A percentile compares a stretch with the other conserved stretches of the same genome.
phyloP scores from a whole-genome alignment of 2,888 invertebrate species.

The Lithophane leautieri region DNA sequence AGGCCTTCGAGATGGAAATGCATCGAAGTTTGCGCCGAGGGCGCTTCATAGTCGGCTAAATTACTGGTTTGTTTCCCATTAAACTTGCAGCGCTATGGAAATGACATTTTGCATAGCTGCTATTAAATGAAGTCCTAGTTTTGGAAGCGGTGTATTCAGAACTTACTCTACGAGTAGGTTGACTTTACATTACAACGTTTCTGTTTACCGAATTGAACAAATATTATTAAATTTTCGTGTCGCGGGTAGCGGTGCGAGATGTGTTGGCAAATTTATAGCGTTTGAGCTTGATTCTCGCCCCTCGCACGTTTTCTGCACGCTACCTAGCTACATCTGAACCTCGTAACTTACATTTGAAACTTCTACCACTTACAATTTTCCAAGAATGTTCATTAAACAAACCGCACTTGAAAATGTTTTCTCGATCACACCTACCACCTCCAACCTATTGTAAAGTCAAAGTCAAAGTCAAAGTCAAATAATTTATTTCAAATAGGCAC shows the following conservation, averaged over 20 bases:
- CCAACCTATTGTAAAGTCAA: not conserved
- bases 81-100: constrained; percentile 64
- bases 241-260: constrained; percentile 67
- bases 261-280: constrained; percentile 76
- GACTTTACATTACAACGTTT: not conserved
- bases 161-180: not conserved
- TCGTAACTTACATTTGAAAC: constrained; percentile 71
- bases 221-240: constrained; percentile 65
- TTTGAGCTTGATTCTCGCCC: constrained; percentile 69
- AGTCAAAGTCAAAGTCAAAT: no score
- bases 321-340: constrained; percentile 65
- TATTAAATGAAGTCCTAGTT: constrained; percentile 24
- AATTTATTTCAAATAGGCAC: no score
- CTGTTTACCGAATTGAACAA: constrained; percentile 20
- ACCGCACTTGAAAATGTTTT: constrained; percentile 29
- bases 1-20: constrained; percentile 64
- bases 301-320: constrained; percentile 67
- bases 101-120: constrained; percentile 46
- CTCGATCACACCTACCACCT: constrained; percentile 7
- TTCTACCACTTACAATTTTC: constrained; percentile 55
- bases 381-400: constrained; percentile 50
- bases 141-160: constrained; percentile 4
- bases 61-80: constrained; percentile 74
- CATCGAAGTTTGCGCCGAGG: constrained; percentile 65
- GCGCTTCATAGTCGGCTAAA: constrained; percentile 67